Percentiles rank a stretch among this genome's conserved stretches.
Evolutionary conservation across 2,797 vertebrate species (phyloP).

Genomic region (Ara ararauna): DNA sequence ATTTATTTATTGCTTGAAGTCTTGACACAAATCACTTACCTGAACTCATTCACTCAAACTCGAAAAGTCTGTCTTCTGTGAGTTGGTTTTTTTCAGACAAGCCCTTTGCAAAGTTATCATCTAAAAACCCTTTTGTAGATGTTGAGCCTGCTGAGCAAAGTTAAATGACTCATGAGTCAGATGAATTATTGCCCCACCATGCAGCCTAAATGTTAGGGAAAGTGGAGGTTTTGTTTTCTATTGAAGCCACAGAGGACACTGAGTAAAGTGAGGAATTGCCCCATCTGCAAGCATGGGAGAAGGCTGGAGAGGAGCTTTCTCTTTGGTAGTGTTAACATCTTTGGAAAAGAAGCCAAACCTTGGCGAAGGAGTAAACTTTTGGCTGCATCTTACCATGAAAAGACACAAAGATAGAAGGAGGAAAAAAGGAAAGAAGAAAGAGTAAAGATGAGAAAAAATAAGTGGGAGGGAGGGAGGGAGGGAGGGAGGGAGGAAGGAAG

Average conservation of each 20-base stretch:
- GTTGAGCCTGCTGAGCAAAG: neutral
- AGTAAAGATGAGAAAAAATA: neutral
- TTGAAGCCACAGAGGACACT: neutral
- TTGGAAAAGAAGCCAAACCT: neutral
- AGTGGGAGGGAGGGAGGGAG: fast-evolving
- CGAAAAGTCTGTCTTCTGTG: neutral
- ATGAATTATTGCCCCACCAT: neutral
- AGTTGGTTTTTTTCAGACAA: neutral
- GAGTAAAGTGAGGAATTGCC: neutral
- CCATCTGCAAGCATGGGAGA: neutral
- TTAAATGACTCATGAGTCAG: neutral
- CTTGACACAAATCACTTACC: neutral
- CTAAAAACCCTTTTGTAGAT: neutral
- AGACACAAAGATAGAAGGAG: neutral
- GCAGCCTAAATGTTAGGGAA: neutral
- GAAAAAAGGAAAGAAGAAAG: too few species aligned
- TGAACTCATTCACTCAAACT: neutral
- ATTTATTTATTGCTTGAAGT: conserved; percentile 7
- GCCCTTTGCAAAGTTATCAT: neutral
- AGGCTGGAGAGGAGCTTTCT: neutral
- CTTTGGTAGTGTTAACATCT: neutral
- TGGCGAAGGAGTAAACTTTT: neutral
- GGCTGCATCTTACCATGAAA: neutral
- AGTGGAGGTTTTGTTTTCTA: neutral
- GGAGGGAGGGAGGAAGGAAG: fast-evolving